These are phyloP conservation scores for Melikaiella ostensackeni DNA, from an alignment of 2,888 invertebrate species.

Conservation along the genomic window DNA sequence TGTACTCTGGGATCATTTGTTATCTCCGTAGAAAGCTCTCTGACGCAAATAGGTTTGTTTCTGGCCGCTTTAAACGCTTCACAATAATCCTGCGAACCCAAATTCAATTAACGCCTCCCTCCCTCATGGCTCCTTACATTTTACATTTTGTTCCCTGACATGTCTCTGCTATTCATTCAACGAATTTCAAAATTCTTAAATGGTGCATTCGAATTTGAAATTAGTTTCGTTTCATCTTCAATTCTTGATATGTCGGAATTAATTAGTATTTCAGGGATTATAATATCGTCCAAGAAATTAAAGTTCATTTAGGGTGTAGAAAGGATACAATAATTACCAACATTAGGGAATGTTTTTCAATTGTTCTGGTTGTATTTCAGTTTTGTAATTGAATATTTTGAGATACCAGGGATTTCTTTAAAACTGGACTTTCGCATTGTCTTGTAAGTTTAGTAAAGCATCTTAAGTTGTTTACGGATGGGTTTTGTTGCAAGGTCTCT, in stretches of 20 bases:
- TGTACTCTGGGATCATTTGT: conserved; percentile 64
- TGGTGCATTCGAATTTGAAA: background rate
- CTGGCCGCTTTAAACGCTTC: conserved; percentile 70
- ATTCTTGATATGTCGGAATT: too few relatives aligned
- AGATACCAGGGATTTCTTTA: background rate
- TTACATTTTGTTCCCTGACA: conserved; percentile 15
- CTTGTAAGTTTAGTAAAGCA: background rate
- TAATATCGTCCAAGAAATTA: too few relatives aligned
- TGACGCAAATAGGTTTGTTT: conserved; percentile 72
- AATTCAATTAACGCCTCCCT: conserved; percentile 70
- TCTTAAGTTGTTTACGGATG: conserved; percentile 6
- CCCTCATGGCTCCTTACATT: conserved; percentile 51
- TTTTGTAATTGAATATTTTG: background rate
- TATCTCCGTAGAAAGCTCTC: conserved; percentile 68
- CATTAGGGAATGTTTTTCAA: background rate
- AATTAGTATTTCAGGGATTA: too few relatives aligned
- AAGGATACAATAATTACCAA: too few relatives aligned
- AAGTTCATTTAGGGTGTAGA: too few relatives aligned
- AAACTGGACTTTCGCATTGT: background rate
- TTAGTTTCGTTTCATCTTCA: too few relatives aligned
- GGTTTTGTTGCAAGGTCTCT: conserved; percentile 1
- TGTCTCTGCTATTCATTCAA: conserved; percentile 48
- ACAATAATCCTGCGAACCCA: conserved; percentile 68
- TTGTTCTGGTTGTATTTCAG: background rate
- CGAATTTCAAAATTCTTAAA: conserved; percentile 1